Evolutionary conservation across 2,888 invertebrate species (phyloP), one percentile per base, ranked within the genome.

Genomic region (Drosophila nr. perissopoda): DNA sequence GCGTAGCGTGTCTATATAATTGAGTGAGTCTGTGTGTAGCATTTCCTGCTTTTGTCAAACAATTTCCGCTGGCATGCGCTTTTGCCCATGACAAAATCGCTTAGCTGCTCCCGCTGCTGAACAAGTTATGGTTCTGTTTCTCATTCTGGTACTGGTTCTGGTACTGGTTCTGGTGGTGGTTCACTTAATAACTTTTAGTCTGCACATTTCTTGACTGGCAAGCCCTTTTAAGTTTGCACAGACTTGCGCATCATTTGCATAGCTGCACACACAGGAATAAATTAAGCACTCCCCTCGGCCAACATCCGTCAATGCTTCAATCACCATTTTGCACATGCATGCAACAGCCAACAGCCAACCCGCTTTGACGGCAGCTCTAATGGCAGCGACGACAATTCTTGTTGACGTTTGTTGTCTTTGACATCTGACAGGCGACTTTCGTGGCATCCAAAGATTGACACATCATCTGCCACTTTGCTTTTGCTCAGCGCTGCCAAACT

Each of bases 41-140:
- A 77, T 79, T 77, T 89, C 71, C 84, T 69, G 82, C 85, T 77
- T 83, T 85, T 89, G 88, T 90, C 78, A 67, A 82, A 86, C 83
- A 78, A 83, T 86, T 89, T 89, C 90, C 90, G 81, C 63, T 70
- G 45, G 61, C 83, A 76, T 65, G 72, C 63, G 34, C 65, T 77
- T 73, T 29, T 56, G 53, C 59, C 42, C 54, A 71, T 33, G 60
- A 61, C 51, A 78, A 53, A 45, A 45, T 62, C 36, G 52, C 71
- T 61, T 66, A 54, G 57, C 57, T 57, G 57, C 29, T 31, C n/a
- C 16, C 21, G 10, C 29, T 57, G n/a, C 57, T 40, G 38, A 27
- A n/a, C 54, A n/a, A 56, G 36, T 36, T 27, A 34, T 56, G 27
- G 27, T 0, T 38, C 25, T 18, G 38, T 27, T n/a, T 56, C 38